Evolutionary conservation across 2,888 invertebrate genomes (phyloP), one percentile per base, ranked within the genome.

Genomic region (Drosophila anomelani): DNA sequence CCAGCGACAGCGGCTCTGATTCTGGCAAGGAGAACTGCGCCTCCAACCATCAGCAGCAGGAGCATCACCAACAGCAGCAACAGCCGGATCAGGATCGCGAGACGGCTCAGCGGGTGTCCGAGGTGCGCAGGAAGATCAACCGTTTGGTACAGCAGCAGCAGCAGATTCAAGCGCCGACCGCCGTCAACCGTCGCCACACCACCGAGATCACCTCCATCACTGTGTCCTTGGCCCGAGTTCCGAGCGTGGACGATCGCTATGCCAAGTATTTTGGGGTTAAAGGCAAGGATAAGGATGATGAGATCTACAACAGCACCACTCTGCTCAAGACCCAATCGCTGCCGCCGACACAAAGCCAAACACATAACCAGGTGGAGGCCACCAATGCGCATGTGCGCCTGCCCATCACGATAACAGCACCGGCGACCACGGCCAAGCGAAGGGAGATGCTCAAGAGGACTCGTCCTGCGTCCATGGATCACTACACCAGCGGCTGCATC

Each of bases 1-100:
- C 79, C 51, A 75, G 82, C 55, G 66, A 77, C 34, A 87, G 88
- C 43, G 89, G 87, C 49, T 90, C 76, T 13, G 92, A 92, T 61
- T 91, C 92, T 3, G 92, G 92, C 67, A 92, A 92, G 67, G 92
- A 92, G 67, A 92, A 92, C 71, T 90, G 70, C 13, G 84, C 81
- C n/a, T 74, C 76, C 59, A 85, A 87, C 23, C 73, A 78, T 47
- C 78, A 68, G 43, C 32, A 55, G 20, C 66, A 57, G 15, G 44
- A 62, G 55, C 68, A 60, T 4, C 54, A 54, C 58, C 29, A 67
- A 38, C 32, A 55, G 20, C 63, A 57, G n/a, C 39, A 62, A 51
- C 41, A 59, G 39, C 15, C 13, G 4, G 67, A 53, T 13, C 60
- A 61, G 29, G 60, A 76, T n/a, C 55, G 69, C 2, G 34, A 15